A percentile compares a stretch with the other conserved stretches of the same genome.
These are phyloP conservation scores for Mastacembelus armatus DNA, from an alignment of 2,797 vertebrate genomes.

Conservation along the genomic window DNA sequence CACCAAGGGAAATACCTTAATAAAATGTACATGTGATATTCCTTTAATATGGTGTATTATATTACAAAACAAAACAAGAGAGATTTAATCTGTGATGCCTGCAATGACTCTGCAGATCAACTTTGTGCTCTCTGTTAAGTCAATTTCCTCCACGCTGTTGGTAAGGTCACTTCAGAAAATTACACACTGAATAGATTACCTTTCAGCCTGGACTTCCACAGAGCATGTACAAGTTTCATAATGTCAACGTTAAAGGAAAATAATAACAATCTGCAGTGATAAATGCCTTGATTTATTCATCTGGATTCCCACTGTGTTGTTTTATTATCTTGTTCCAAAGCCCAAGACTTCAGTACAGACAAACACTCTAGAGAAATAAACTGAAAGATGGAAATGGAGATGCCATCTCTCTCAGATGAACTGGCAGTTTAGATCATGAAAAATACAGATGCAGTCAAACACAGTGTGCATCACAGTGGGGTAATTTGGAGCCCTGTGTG, in stretches of 20 bases:
- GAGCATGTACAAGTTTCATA: neutral
- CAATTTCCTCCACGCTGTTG: neutral
- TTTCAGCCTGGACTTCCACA: neutral
- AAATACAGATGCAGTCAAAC: conserved; percentile 53
- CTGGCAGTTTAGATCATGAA: conserved; percentile 55
- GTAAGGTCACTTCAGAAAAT: conserved; percentile 15
- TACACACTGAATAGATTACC: conserved; percentile 6
- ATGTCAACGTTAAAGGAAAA: neutral
- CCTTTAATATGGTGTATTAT: conserved; percentile 46
- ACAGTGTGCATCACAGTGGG: conserved; percentile 47
- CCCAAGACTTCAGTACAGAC: neutral
- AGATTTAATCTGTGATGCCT: conserved; percentile 25
- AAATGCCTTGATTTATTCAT: conserved; percentile 8
- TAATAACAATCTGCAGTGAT: neutral
- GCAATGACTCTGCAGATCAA: conserved; percentile 44
- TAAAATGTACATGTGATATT: conserved; percentile 42
- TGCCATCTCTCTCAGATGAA: conserved; percentile 22
- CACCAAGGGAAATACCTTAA: conserved; percentile 47
- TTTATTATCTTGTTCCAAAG: conserved; percentile 14
- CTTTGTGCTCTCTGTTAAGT: neutral
- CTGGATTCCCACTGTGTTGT: neutral
- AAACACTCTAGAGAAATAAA: conserved; percentile 12
- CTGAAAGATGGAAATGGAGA: conserved; percentile 3
- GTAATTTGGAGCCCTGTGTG: conserved; percentile 60
- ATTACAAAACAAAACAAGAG: conserved; percentile 37